Conservation (phyloP, 1,140 invertebrate genomes). For the Apis mellifera region Amel_HAv3.1 CM009936.2:15258001-15258500, state of each 20-base stretch:
- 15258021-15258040: too few species aligned
- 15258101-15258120: conserved; percentile 29
- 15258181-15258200: conserved; percentile 8
- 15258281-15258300: conserved; percentile 70
- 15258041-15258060: too few species aligned
- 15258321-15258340: conserved; percentile 55
- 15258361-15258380: background rate
- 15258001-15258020: too few species aligned
- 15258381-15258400: background rate
- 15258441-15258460: too few species aligned
- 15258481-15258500: too few species aligned
- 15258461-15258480: too few species aligned
- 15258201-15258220: conserved; percentile 34
- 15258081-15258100: conserved; percentile 27
- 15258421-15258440: background rate
- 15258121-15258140: conserved; percentile 18
- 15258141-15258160: conserved; percentile 32
- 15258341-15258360: conserved; percentile 51
- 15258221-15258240: conserved; percentile 53
- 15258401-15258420: background rate
- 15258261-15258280: conserved; percentile 55
- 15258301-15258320: conserved; percentile 52
- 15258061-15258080: background rate
- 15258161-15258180: conserved; percentile 51
- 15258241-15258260: conserved; percentile 67